Evolutionary conservation across 2,888 invertebrate genomes (phyloP), one percentile per base, ranked within the genome.

Genomic region (Acronicta psi): DNA sequence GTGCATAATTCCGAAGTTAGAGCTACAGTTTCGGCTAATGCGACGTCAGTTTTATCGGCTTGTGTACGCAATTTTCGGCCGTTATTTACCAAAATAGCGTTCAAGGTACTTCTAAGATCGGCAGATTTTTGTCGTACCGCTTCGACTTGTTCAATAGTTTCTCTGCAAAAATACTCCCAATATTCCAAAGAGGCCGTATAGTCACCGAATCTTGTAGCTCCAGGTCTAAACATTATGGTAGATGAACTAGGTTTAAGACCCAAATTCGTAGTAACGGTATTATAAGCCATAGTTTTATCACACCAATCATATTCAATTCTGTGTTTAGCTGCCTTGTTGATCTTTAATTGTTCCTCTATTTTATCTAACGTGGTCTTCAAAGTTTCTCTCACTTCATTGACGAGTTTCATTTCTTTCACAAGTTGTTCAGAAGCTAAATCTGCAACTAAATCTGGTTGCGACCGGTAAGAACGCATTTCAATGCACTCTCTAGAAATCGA

Each of bases 251-350:
- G 96, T 61, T 95, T 96, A 13, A 98, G 91, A 8, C 96, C 94
- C 25, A 96, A 93, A 83, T 96, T 97, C 1, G 89, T 87, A 0
- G 96, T 90, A 77, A 98, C 98, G 6, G 97, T 96, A 70, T 96
- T 95, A 77, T 97, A 96, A 0, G 98, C 95, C 80, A 97, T 96
- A 55, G 95, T 95, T 91, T 98, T 99, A 83, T 98, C 98, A 78
- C 98, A 98, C 98, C 98, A 98, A 84, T 98, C 98, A 80, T 96
- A 96, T 90, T 98, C 98, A 58, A 98, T 93, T 42, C 96, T 95
- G 70, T 96, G 95, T 83, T 98, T 98, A 0, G 97, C 96, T n/a
- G 97, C 96, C 79, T 97, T 97, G 81, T 98, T 96, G 75, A 97
- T 95, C 20, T 95, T 83, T 80, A 97, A 91, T 85, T 97, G 97